These are phyloP conservation scores for Falcaria lacertinaria DNA, from an alignment of 2,888 invertebrate species.

Conservation along the genomic window DNA sequence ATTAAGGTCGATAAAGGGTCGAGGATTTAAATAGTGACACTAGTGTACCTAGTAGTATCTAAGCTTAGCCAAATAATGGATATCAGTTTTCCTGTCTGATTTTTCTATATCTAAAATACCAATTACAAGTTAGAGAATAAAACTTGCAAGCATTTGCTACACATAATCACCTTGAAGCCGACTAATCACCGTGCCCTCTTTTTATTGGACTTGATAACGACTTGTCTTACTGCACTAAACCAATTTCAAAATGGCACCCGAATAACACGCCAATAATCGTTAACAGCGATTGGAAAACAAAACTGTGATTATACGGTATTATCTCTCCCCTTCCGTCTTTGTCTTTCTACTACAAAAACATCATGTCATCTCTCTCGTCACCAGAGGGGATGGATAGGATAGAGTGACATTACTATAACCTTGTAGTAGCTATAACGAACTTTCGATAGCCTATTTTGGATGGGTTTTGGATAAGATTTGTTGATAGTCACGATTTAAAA, in stretches of 20 bases:
- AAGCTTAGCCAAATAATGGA: too few relatives aligned
- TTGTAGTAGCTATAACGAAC: too few relatives aligned
- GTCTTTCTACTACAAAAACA: conserved; percentile 29
- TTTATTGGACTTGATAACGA: conserved; percentile 75
- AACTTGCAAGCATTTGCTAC: conserved; percentile 11
- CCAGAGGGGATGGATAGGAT: conserved; percentile 60
- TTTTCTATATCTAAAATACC: too few relatives aligned
- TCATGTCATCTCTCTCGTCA: conserved; percentile 50
- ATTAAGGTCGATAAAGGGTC: too few relatives aligned
- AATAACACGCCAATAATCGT: conserved; percentile 85
- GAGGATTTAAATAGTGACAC: too few relatives aligned
- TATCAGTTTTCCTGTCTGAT: too few relatives aligned
- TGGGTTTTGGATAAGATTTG: conserved; percentile 29
- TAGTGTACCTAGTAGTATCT: too few relatives aligned
- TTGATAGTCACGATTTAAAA: conserved; percentile 6
- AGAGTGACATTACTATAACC: conserved; percentile 75
- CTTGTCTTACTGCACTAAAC: conserved; percentile 70
- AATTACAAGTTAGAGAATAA: too few relatives aligned
- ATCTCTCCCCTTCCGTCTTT: conserved; percentile 50
- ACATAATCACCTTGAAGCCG: conserved; percentile 32
- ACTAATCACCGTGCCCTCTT: conserved; percentile 55
- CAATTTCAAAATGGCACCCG: conserved; percentile 75
- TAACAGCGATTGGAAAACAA: conserved; percentile 84
- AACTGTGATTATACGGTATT: conserved; percentile 82
- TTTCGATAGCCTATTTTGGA: conserved; percentile 66